phyloP scores from a whole-genome alignment of 2,113 vertebrate genomes.

The Lynx canadensis region DNA sequence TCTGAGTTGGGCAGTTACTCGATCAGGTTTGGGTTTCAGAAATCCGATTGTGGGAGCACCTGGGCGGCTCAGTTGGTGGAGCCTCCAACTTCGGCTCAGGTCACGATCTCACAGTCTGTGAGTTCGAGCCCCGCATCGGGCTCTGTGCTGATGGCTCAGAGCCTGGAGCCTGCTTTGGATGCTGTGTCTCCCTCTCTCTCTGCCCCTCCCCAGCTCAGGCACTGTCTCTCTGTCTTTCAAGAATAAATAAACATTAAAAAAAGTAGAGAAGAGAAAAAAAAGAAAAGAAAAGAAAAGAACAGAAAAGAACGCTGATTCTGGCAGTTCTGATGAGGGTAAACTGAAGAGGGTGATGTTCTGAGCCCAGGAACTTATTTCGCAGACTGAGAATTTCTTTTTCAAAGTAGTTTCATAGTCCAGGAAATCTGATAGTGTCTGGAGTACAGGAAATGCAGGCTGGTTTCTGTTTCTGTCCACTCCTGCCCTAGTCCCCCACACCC shows the following conservation, averaged over 20 bases:
- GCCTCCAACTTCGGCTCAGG: too few relatives aligned
- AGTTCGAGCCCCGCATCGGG: too few relatives aligned
- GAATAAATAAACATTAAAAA: too few relatives aligned
- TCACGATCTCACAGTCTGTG: too few relatives aligned
- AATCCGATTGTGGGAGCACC: not conserved
- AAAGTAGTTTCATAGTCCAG: not conserved
- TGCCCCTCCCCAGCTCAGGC: too few relatives aligned
- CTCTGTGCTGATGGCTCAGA: too few relatives aligned
- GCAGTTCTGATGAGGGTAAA: too few relatives aligned
- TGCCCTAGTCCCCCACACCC: accelerated
- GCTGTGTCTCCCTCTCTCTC: too few relatives aligned
- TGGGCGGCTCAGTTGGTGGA: too few relatives aligned
- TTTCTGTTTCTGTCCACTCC: accelerated
- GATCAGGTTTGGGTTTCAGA: not conserved
- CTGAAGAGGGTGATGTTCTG: not conserved
- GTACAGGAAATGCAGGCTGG: not conserved
- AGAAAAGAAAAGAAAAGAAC: not conserved
- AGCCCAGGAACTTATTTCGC: not conserved
- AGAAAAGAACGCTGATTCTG: not conserved
- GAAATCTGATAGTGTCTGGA: not conserved
- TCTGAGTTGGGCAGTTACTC: not conserved
- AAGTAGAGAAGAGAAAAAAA: too few relatives aligned
- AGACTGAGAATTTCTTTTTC: not conserved
- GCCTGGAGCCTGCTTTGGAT: too few relatives aligned
- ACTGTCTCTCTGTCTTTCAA: too few relatives aligned